A percentile compares a stretch with the other conserved stretches of the same genome.
These are phyloP conservation scores for Spodoptera litura DNA, from an alignment of 1,140 invertebrate species.

Conservation along the genomic window DNA sequence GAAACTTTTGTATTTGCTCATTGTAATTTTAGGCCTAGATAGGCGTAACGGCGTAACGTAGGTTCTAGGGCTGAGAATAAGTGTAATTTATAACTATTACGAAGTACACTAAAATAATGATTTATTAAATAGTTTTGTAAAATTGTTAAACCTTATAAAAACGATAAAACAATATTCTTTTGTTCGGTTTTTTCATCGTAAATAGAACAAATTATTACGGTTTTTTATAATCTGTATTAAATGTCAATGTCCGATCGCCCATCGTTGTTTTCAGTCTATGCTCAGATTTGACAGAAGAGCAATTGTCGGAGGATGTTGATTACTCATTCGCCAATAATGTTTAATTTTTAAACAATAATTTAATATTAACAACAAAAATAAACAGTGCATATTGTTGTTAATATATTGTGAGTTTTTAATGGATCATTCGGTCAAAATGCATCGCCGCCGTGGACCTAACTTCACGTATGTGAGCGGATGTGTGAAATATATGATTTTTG, in stretches of 20 bases:
- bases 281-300: constrained; percentile 21
- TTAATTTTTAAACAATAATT: constrained; percentile 19
- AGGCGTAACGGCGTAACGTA: too few relatives aligned
- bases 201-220: neutral
- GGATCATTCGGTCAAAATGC: constrained; percentile 75
- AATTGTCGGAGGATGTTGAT: constrained; percentile 30
- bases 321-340: constrained; percentile 42
- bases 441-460: constrained; percentile 86
- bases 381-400: neutral
- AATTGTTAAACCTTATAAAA: too few relatives aligned
- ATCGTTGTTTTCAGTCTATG: neutral
- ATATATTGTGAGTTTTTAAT: constrained; percentile 36
- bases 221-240: constrained; percentile 21
- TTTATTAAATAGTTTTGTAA: too few relatives aligned
- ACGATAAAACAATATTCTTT: too few relatives aligned
- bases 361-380: constrained; percentile 30
- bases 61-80: too few relatives aligned
- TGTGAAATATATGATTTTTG: constrained; percentile 97
- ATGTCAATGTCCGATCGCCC: constrained; percentile 18
- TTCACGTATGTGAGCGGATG: constrained; percentile 94
- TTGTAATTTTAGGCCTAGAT: too few relatives aligned
- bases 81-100: too few relatives aligned
- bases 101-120: too few relatives aligned
- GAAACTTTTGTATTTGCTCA: too few relatives aligned
- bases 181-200: neutral